These are phyloP conservation scores for Pipistrellus kuhlii DNA, from an alignment of 2,797 vertebrate species.

Conservation along the genomic window DNA sequence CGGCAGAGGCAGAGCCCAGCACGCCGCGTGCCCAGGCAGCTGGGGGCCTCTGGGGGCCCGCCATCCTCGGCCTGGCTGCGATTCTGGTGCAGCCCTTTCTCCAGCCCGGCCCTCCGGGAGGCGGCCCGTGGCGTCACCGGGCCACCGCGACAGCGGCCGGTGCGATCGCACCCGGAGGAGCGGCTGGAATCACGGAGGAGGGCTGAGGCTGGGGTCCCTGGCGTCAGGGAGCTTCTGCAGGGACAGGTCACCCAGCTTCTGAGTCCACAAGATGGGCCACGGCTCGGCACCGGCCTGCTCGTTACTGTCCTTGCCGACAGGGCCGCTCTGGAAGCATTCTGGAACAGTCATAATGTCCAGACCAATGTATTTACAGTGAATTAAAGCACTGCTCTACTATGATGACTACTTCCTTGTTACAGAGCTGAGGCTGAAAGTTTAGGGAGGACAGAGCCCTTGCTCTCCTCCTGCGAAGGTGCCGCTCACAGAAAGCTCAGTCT, in stretches of 20 bases:
- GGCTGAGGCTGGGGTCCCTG: not conserved
- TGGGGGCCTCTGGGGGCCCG: not conserved
- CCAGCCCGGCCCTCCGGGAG: not conserved
- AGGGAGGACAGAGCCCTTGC: constrained; percentile 81
- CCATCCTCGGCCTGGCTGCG: rapidly evolving
- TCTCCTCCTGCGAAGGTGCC: constrained; percentile 85
- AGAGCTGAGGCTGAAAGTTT: constrained; percentile 79
- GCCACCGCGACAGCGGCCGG: not conserved
- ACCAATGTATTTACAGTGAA: constrained; percentile 81
- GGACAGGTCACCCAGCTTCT: constrained; percentile 32
- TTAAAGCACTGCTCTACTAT: constrained; percentile 80
- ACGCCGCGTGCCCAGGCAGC: not conserved
- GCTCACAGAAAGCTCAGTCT: constrained; percentile 89
- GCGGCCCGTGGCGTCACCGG: not conserved
- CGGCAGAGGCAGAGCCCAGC: not conserved
- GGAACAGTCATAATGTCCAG: constrained; percentile 78
- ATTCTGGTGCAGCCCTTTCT: not conserved
- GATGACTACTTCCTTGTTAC: constrained; percentile 82
- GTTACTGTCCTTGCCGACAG: constrained; percentile 66
- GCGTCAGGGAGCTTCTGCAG: constrained; percentile 16
- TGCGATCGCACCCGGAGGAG: not conserved
- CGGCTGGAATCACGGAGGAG: not conserved
- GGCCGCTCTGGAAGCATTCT: constrained; percentile 73
- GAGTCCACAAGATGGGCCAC: constrained; percentile 30
- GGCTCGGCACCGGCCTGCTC: constrained; percentile 42